Percentiles rank a stretch among this genome's conserved stretches.
phyloP scores from a whole-genome alignment of 2,888 invertebrate genomes.

The Caenorhabditis afra region DNA sequence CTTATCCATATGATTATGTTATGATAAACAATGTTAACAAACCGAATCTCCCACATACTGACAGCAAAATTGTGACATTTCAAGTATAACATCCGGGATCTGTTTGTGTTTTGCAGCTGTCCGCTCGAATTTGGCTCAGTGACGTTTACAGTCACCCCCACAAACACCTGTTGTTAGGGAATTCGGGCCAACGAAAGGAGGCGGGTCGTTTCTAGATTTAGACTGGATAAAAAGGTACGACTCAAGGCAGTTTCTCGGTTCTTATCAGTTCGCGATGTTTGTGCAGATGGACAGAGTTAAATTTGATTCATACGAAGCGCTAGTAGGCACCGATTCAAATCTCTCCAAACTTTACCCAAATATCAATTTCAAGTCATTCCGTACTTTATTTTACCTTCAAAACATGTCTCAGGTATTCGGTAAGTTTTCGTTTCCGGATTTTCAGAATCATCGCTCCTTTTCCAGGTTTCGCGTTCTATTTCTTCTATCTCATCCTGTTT shows the following conservation, averaged over 20 bases:
- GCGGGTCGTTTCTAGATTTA: background rate
- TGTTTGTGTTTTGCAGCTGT: conserved; percentile 24
- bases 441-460: background rate
- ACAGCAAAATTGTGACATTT: background rate
- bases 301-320: conserved; percentile 18
- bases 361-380: background rate
- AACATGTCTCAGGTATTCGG: conserved; percentile 15
- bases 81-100: too few relatives aligned
- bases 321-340: conserved; percentile 1
- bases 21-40: conserved; percentile 15
- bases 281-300: conserved; percentile 22
- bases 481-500: conserved; percentile 7
- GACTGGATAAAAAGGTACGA: too few relatives aligned
- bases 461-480: conserved; percentile 33
- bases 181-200: conserved; percentile 12
- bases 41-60: background rate
- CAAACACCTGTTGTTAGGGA: background rate
- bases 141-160: conserved; percentile 4
- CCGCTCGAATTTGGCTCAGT: background rate
- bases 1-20: background rate
- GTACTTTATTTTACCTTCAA: conserved; percentile 7
- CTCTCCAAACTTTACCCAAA: conserved; percentile 14
- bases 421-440: background rate
- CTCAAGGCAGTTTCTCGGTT: too few relatives aligned
- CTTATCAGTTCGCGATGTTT: too few relatives aligned